Conservation (phyloP, 2,113 vertebrate genomes). For the Cynopterus brachyotis region DNA sequence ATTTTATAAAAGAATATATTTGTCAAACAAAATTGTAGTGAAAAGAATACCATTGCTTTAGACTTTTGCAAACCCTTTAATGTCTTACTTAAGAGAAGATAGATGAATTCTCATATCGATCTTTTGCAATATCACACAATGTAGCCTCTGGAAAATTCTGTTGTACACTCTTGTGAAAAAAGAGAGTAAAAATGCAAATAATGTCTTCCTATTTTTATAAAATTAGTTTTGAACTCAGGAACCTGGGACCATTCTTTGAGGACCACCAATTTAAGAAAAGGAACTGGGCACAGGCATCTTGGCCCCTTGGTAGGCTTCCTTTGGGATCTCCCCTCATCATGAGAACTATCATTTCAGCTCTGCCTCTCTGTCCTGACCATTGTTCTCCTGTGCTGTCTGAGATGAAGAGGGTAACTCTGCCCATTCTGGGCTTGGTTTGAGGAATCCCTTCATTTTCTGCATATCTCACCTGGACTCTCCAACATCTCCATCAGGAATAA, state of each 20-base stretch:
- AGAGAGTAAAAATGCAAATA: neutral
- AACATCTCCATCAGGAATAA: neutral
- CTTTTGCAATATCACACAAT: neutral
- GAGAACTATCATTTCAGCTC: neutral
- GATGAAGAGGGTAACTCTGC: neutral
- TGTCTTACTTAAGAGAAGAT: neutral
- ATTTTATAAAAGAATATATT: slow-evolving; percentile 35
- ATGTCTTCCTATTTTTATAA: neutral
- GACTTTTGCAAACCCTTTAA: neutral
- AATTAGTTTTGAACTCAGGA: neutral
- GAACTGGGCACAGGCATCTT: neutral
- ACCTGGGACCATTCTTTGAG: neutral
- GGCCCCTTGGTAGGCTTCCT: rapidly evolving
- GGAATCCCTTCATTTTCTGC: neutral
- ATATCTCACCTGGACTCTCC: neutral
- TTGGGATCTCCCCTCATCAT: neutral
- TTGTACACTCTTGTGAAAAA: neutral
- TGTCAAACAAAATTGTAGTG: slow-evolving; percentile 3
- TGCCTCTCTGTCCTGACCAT: rapidly evolving
- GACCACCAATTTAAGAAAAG: neutral
- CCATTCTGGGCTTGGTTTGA: neutral
- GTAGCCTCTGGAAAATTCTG: neutral
- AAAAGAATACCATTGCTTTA: neutral
- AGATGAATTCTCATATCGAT: neutral
- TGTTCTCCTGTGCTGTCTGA: neutral